Percentiles rank a stretch among this genome's conserved stretches.
These are phyloP conservation scores for Drosophila acutilabella DNA, from an alignment of 2,888 invertebrate genomes.

Conservation along the genomic window DNA sequence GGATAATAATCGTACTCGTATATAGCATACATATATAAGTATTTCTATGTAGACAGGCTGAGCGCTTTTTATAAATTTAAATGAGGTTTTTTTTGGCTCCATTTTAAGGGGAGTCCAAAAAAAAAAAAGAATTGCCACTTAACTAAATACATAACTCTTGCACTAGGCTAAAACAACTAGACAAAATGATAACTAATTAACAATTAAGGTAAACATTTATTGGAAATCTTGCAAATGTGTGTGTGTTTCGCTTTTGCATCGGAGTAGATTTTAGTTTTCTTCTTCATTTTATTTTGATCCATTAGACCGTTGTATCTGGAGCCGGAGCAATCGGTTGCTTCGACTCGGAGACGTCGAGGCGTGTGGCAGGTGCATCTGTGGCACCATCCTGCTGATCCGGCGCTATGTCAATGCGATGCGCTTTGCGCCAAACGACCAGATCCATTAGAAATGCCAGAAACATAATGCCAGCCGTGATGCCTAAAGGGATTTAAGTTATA, in stretches of 20 bases:
- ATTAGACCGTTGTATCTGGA: constrained; percentile 83
- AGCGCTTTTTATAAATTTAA: constrained; percentile 54
- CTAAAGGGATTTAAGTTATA: constrained; percentile 85
- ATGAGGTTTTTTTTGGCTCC: constrained; percentile 58
- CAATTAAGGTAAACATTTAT: constrained; percentile 80
- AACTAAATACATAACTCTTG: constrained; percentile 80
- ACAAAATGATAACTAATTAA: constrained; percentile 81
- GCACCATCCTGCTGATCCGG: constrained; percentile 84
- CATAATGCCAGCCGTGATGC: constrained; percentile 94
- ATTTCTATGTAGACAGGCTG: constrained; percentile 36
- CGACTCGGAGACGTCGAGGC: constrained; percentile 71
- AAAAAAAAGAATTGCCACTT: constrained; percentile 62
- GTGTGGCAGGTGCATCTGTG: constrained; percentile 41
- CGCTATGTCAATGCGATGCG: constrained; percentile 91
- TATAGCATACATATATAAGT: constrained; percentile 32
- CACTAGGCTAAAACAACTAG: constrained; percentile 76
- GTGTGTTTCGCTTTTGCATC: constrained; percentile 28
- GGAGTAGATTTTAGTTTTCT: constrained; percentile 31
- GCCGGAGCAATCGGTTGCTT: constrained; percentile 79
- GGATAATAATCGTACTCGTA: constrained; percentile 34
- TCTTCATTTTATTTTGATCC: background rate
- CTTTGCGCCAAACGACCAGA: constrained; percentile 94
- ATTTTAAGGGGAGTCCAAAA: constrained; percentile 27
- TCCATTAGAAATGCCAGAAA: constrained; percentile 95
- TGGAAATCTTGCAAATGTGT: constrained; percentile 70